Base-by-base conservation (phyloP, 2,888 invertebrate genomes). In the Latrodectus hesperus region DNA sequence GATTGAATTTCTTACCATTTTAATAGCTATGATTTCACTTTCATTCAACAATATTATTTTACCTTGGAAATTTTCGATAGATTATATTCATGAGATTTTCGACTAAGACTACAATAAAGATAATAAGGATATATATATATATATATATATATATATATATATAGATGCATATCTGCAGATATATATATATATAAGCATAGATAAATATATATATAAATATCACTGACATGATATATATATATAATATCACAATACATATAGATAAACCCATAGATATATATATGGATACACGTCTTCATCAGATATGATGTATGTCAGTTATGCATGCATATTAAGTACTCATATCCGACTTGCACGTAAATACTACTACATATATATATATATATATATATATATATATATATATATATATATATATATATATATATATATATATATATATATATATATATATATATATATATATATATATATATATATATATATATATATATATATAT, bases 121-220 rank as follows among this genome's bases (percentile, higher is more conserved):
- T 55, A 22, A 22, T 55, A 55, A 12, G 14, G 10, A 55, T 55
- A 55, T 55, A 55, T 55, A 55, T 12, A 55, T 12, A 12, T 55
- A 55, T 55, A 55, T 55, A 55, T 55, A 55, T 55, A 55, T 55
- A 55, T 55, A 55, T 55, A 55, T 55, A 55, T 55, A 55, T 55
- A 55, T 55, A 55, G 1, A 55, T 55, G 12, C 12, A 53, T 53
- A 53, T 53, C 9, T 53, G 12, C 12, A 53, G 9, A 55, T 55
- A 55, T 55, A 55, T 55, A 55, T 55, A 55, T 55, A 55, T 55
- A 55, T 55, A 55, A 1, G 1, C 1, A 55, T 55, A 55, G 1
- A 55, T 55, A 55, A 1, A 55, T 55, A 55, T 55, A 55, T 55
- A 55, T 55, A 55, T 55, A 55, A 1, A 55, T 55, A 55, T 55